These are phyloP conservation scores for Thecocarcelia acutangulata DNA, from an alignment of 2,888 invertebrate species.

Conservation along the genomic window DNA sequence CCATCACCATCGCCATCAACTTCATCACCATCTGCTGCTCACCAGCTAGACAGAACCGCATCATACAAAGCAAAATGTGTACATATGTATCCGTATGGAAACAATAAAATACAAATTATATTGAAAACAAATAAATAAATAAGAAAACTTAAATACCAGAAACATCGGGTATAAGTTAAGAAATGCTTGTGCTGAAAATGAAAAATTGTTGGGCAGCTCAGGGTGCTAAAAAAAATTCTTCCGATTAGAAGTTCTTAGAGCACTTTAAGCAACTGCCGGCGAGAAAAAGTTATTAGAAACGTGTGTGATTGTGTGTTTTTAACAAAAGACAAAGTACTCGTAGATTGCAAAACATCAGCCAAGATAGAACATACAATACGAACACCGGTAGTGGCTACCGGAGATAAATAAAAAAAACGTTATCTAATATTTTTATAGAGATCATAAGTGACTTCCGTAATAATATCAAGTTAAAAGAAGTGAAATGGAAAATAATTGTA, in stretches of 20 bases:
- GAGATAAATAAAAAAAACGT: not conserved
- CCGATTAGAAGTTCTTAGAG: not conserved
- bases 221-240: too few relatives aligned
- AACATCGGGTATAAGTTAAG: slow-evolving; percentile 1
- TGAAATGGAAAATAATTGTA: not conserved
- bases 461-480: not conserved
- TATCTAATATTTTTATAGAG: slow-evolving; percentile 24
- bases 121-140: slow-evolving; percentile 38
- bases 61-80: too few relatives aligned
- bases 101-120: slow-evolving; percentile 50
- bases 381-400: slow-evolving; percentile 24
- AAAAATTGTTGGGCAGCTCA: not conserved
- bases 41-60: too few relatives aligned
- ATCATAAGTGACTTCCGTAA: slow-evolving; percentile 16
- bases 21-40: slow-evolving; percentile 15
- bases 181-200: slow-evolving; percentile 33
- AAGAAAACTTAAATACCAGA: slow-evolving; percentile 11
- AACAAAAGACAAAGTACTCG: slow-evolving; percentile 31
- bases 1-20: slow-evolving; percentile 53
- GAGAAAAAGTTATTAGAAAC: slow-evolving; percentile 37
- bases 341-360: not conserved
- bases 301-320: slow-evolving; percentile 31
- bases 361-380: slow-evolving; percentile 23
- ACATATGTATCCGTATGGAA: not conserved
- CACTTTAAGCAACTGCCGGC: slow-evolving; percentile 59